A percentile compares a stretch with the other conserved stretches of the same genome.
phyloP scores from a whole-genome alignment of 2,113 vertebrate species.

The Pygoscelis adeliae region DNA sequence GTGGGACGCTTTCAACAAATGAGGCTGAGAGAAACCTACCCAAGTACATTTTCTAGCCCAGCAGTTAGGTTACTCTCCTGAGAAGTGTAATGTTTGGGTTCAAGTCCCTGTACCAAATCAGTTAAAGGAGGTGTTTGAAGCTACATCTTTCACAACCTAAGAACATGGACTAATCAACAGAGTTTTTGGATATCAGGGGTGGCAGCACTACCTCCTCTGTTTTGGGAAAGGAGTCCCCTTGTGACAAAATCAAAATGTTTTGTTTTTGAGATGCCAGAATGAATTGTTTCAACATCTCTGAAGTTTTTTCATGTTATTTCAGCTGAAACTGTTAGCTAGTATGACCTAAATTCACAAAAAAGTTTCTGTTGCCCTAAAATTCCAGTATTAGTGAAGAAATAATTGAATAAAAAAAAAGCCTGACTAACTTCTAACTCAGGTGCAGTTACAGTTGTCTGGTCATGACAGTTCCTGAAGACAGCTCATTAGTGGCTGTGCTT shows the following conservation, averaged over 20 bases:
- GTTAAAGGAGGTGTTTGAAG: conserved; percentile 49
- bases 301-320: conserved; percentile 66
- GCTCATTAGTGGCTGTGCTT: neutral
- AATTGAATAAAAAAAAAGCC: neutral
- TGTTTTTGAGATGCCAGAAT: conserved; percentile 59
- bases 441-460: neutral
- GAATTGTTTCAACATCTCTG: conserved; percentile 62
- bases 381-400: neutral
- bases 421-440: neutral
- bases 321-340: conserved; percentile 49
- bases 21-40: conserved; percentile 23
- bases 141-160: conserved; percentile 24
- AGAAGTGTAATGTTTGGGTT: conserved; percentile 42
- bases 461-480: neutral
- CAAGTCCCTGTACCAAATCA: conserved; percentile 47
- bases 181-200: conserved; percentile 45
- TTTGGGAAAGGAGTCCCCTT: conserved; percentile 63
- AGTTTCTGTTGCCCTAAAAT: conserved; percentile 49
- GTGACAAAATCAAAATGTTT: conserved; percentile 64
- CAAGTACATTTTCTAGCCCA: conserved; percentile 55
- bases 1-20: conserved; percentile 44
- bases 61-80: conserved; percentile 44
- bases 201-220: conserved; percentile 67
- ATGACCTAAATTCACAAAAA: conserved; percentile 60
- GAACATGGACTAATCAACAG: conserved; percentile 52